These are phyloP conservation scores for human (Homo sapiens) DNA, from an alignment of 2,113 vertebrate species.

Conservation along the genomic window DNA sequence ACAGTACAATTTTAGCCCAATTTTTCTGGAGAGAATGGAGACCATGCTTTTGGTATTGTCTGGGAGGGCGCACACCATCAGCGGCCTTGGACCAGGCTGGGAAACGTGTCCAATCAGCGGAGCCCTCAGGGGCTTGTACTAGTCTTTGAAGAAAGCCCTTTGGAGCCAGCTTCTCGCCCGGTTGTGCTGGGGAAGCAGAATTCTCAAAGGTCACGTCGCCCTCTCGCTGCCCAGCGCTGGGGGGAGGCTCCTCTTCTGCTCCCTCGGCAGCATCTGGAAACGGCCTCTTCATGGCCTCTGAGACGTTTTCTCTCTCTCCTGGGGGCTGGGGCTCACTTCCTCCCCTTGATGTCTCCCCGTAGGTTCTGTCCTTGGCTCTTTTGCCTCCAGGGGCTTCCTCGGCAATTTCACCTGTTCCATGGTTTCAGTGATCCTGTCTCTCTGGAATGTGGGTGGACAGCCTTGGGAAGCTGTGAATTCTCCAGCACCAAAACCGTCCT, in stretches of 20 bases:
- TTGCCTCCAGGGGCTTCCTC: background rate
- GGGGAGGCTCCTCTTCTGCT: too few relatives aligned
- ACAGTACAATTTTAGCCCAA: background rate
- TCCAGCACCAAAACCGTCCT: background rate
- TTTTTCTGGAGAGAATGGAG: background rate
- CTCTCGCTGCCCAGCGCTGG: background rate
- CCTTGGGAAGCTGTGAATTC: background rate
- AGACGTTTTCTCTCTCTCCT: background rate
- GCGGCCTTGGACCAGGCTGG: background rate
- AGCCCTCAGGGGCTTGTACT: background rate
- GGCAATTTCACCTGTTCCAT: background rate
- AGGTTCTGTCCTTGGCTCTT: background rate
- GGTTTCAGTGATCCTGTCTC: background rate
- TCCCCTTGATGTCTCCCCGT: background rate
- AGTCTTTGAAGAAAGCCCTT: background rate
- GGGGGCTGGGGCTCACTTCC: background rate
- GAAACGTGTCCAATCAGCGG: background rate
- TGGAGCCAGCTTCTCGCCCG: background rate
- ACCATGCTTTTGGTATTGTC: background rate
- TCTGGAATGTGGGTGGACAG: background rate
- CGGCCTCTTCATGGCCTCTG: background rate
- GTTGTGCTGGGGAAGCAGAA: background rate
- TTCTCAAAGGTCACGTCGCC: background rate
- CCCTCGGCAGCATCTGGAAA: accelerated
- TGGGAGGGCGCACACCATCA: background rate